Evolutionary conservation across 2,797 vertebrate genomes (phyloP).

Genomic region (Echiichthys vipera): DNA sequence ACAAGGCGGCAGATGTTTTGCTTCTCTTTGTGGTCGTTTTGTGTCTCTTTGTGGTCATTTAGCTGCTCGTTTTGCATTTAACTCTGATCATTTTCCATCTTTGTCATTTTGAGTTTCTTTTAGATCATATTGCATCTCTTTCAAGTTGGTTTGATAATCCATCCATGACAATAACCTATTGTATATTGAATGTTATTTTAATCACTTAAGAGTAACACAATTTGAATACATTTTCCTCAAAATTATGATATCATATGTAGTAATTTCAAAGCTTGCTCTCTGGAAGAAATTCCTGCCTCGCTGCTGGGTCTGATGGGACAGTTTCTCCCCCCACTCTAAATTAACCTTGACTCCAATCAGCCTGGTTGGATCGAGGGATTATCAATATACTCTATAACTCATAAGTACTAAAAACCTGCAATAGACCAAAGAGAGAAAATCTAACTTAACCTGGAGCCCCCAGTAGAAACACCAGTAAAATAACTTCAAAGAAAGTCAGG

Average conservation of each 20-base stretch:
- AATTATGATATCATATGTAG: not conserved
- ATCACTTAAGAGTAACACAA: not conserved
- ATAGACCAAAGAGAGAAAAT: constrained; percentile 38
- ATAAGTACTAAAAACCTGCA: constrained; percentile 40
- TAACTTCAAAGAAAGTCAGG: constrained; percentile 56
- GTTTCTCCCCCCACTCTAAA: constrained; percentile 37
- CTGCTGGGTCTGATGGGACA: constrained; percentile 21
- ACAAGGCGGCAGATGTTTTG: not conserved
- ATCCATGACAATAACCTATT: constrained; percentile 5
- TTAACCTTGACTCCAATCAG: constrained; percentile 65
- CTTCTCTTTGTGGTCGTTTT: not conserved
- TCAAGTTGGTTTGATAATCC: not conserved
- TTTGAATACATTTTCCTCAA: not conserved
- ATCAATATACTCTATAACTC: constrained; percentile 52
- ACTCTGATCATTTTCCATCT: not conserved
- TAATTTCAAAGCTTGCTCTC: constrained; percentile 18
- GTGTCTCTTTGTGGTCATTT: not conserved
- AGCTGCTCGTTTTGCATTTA: not conserved
- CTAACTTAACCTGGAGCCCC: constrained; percentile 36
- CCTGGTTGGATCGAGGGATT: constrained; percentile 40
- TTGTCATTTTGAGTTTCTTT: not conserved
- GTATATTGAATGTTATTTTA: not conserved
- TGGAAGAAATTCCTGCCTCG: constrained; percentile 22
- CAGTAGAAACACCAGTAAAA: constrained; percentile 49
- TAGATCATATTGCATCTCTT: not conserved